phyloP scores from a whole-genome alignment of 2,888 invertebrate genomes.

The Piscicola geometra region DNA sequence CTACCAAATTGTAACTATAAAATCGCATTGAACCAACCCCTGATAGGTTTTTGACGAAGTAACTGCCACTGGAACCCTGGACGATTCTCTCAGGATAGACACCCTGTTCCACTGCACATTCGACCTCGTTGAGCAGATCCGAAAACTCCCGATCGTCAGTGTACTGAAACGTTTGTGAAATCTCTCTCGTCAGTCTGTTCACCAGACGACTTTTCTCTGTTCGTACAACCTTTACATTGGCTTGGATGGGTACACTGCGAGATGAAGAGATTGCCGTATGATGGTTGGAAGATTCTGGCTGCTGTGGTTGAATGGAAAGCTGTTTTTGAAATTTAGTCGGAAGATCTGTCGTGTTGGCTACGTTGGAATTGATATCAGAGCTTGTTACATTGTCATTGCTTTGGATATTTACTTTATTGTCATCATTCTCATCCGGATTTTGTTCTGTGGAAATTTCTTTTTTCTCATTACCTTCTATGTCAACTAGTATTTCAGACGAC shows the following conservation, averaged over 20 bases:
- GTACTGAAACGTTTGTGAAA: neutral
- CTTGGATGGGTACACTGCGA: neutral
- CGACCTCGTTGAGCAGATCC: conserved; percentile 38
- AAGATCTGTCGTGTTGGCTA: neutral
- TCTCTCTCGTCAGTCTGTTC: neutral
- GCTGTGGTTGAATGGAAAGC: neutral
- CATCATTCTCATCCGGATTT: neutral
- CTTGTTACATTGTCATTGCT: neutral
- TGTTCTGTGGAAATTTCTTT: neutral
- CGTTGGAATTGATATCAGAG: neutral
- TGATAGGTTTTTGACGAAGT: conserved; percentile 89
- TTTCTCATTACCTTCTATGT: neutral
- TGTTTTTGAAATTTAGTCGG: neutral
- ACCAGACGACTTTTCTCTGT: neutral
- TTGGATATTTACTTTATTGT: neutral
- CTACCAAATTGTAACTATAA: no score
- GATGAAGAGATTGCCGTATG: neutral
- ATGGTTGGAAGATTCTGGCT: neutral
- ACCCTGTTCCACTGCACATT: conserved; percentile 80
- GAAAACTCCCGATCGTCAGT: conserved; percentile 43
- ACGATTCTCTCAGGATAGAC: conserved; percentile 94
- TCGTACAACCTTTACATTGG: neutral
- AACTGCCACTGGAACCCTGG: conserved; percentile 98
- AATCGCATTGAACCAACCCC: no score
- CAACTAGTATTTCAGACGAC: neutral